phyloP scores from a whole-genome alignment of 2,797 vertebrate species.

The Hirundo rustica region DNA sequence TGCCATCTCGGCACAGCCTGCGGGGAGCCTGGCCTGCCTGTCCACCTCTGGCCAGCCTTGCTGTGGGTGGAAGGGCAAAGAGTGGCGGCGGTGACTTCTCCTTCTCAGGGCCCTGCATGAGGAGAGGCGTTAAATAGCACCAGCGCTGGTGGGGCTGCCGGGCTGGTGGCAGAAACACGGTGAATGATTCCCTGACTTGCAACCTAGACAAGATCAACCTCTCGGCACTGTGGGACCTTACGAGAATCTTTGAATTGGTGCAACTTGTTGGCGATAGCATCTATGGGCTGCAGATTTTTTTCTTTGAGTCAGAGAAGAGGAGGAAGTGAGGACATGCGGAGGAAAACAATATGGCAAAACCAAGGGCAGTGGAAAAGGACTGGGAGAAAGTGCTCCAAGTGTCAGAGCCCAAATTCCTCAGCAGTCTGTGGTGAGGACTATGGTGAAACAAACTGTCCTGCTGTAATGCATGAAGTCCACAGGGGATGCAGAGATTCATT shows the following conservation, averaged over 20 bases:
- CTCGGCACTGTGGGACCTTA: rapidly evolving
- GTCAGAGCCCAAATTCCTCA: rapidly evolving
- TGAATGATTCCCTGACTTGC: rapidly evolving
- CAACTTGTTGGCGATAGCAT: background rate
- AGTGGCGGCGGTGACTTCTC: background rate
- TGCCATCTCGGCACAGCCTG: rapidly evolving
- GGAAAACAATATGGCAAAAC: background rate
- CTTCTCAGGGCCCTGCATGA: rapidly evolving
- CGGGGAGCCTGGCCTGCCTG: background rate
- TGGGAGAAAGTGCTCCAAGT: background rate
- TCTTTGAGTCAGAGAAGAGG: background rate
- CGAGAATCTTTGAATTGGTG: background rate
- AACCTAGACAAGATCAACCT: background rate
- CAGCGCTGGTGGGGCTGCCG: too few species aligned
- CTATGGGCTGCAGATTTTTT: background rate
- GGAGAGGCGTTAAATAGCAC: rapidly evolving
- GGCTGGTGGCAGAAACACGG: rapidly evolving
- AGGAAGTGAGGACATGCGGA: background rate
- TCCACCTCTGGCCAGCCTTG: rapidly evolving
- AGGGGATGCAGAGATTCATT: background rate
- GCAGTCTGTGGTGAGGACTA: background rate
- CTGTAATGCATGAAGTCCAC: too few species aligned
- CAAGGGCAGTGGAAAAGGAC: too few species aligned
- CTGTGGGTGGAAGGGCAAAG: background rate
- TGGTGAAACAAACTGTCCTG: background rate